Evolutionary conservation across 1,140 invertebrate species (phyloP).

Genomic region (Tetragnatha versicolor): DNA sequence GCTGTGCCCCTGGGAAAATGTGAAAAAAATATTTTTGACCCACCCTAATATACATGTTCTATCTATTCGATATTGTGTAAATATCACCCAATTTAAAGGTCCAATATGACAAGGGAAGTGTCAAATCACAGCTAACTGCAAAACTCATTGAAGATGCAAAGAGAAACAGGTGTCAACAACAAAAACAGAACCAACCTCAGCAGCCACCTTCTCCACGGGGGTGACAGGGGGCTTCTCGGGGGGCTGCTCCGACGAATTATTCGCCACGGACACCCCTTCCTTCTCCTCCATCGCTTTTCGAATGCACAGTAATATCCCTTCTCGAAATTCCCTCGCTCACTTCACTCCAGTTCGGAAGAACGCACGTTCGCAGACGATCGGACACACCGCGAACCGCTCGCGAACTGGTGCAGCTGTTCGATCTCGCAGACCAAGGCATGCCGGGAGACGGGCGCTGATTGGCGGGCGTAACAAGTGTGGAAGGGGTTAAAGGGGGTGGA

Average conservation of each 20-base stretch:
- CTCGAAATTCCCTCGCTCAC: not conserved
- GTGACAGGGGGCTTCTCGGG: not conserved
- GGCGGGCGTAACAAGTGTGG: conserved; percentile 50
- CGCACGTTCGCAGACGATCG: not conserved
- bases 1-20: too few species aligned
- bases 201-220: not conserved
- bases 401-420: conserved; percentile 4
- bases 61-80: too few species aligned
- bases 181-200: conserved; percentile 1
- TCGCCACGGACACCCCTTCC: not conserved
- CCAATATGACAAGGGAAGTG: too few species aligned
- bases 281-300: conserved; percentile 21
- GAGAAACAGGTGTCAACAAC: too few species aligned
- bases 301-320: not conserved
- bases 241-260: not conserved
- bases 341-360: not conserved
- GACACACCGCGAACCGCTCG: not conserved
- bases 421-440: conserved; percentile 6
- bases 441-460: conserved; percentile 38
- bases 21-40: too few species aligned
- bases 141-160: too few species aligned
- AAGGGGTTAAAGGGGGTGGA: conserved; percentile 22
- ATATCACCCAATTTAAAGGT: too few species aligned
- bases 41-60: too few species aligned
- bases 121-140: too few species aligned